Conservation (phyloP, 2,113 vertebrate genomes). For the Engraulis encrasicolus region DNA sequence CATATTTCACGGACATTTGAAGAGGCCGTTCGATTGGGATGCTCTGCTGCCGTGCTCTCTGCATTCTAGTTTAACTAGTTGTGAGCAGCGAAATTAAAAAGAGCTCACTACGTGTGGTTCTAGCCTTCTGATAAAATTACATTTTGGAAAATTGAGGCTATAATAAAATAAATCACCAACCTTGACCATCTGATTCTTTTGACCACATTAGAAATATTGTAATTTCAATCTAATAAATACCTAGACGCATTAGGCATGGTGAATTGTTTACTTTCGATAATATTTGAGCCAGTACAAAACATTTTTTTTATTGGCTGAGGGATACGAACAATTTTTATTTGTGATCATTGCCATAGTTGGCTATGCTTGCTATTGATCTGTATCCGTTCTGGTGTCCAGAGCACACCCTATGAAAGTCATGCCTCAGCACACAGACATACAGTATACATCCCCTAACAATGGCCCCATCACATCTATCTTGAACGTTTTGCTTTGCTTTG, state of each 20-base stretch:
- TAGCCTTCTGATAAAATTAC: not conserved
- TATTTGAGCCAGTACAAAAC: not conserved
- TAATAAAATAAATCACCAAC: constrained; percentile 20
- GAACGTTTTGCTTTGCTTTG: too few species aligned
- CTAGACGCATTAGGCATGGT: not conserved
- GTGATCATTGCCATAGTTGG: not conserved
- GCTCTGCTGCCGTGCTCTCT: constrained; percentile 13
- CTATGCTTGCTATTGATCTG: not conserved
- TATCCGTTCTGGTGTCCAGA: constrained; percentile 22
- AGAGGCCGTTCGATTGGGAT: constrained; percentile 52
- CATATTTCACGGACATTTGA: constrained; percentile 65
- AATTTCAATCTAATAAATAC: not conserved
- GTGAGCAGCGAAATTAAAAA: constrained; percentile 53
- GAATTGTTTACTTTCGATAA: not conserved
- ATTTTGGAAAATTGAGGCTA: constrained; percentile 19
- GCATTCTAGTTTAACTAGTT: constrained; percentile 50
- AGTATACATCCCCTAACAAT: too few species aligned
- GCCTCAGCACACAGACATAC: constrained; percentile 6
- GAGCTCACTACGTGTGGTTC: not conserved
- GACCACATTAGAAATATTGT: not conserved
- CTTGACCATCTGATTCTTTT: not conserved
- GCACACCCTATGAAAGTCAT: constrained; percentile 52
- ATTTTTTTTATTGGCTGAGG: not conserved
- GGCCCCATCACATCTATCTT: too few species aligned
- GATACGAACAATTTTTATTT: too few species aligned